Evolutionary conservation across 1,140 invertebrate genomes (phyloP), one percentile per base, ranked within the genome.

Genomic region (Zaprionus lachaisei): DNA sequence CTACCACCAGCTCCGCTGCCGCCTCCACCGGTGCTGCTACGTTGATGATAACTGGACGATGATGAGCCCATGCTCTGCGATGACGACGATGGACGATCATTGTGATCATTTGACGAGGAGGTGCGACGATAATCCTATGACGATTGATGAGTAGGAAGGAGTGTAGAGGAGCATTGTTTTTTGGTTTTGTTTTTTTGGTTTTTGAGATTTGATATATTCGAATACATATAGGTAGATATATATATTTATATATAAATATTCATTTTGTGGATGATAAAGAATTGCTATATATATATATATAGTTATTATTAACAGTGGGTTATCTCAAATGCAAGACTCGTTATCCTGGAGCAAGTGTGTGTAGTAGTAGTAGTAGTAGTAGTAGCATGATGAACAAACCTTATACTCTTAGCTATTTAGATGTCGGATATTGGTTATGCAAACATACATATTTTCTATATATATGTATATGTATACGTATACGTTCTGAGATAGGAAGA

Each of bases 41-140:
- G 83, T 63, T 77, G 86, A 75, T 86, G 86, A 58, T 91, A 91
- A 47, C 81, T 86, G 31, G 86, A 90, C n/a, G 86, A 91, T 15
- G 86, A 86, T 34, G 85, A 89, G 56, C 81, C 85, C 60, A 90
- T 73, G 20, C 85, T 85, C 67, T 90, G 85, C 61, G 85, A 90
- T 47, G 84, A 89, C 63, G 84, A 89, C 72, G 85, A 81, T 72
- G 84, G 85, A 28, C 91, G 84, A 91, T 92, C 91, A 34, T 80
- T 91, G 60, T 84, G 91, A 81, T 89, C 84, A 62, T 84, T 91
- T 56, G 86, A 82, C 68, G 91, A 90, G 58, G 87, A 79, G 34
- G 83, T 91, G 41, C 91, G 91, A 80, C 91, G 85, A 74, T 92
- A 92, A 82, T 92, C 87, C 91, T 92, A 87, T 92, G 91, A 90